These are phyloP conservation scores for Aphidius ervi DNA, from an alignment of 1,140 invertebrate genomes.

Conservation along the genomic window DNA sequence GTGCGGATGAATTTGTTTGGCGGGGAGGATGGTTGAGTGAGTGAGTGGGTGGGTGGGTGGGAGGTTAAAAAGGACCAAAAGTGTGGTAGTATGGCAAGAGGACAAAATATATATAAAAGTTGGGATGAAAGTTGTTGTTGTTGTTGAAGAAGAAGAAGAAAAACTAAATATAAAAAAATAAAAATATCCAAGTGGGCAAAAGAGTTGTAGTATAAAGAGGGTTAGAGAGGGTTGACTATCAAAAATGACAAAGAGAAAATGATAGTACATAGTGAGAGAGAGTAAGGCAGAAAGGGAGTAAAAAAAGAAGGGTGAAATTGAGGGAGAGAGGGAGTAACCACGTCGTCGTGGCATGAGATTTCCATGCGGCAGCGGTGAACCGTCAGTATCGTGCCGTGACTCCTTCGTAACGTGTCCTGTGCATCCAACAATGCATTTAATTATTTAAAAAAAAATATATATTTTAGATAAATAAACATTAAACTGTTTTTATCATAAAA, in stretches of 20 bases:
- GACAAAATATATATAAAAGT: no score
- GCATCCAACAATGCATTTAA: conserved; percentile 4
- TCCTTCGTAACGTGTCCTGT: conserved; percentile 37
- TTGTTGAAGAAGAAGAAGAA: no score
- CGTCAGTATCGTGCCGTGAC: conserved; percentile 46
- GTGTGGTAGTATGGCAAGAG: no score
- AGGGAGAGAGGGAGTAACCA: conserved; percentile 25
- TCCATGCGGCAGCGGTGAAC: conserved; percentile 35
- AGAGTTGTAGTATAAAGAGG: no score
- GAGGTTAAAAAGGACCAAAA: no score
- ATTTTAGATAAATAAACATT: not conserved
- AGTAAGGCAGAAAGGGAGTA: conserved; percentile 4
- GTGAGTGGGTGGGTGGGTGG: no score
- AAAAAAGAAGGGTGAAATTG: conserved; percentile 20
- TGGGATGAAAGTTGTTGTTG: no score
- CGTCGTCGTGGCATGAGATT: conserved; percentile 38
- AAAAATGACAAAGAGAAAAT: not conserved
- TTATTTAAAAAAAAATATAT: not conserved
- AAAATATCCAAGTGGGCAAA: no score
- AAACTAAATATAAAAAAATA: no score
- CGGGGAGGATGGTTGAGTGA: no score
- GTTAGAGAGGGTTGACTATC: not conserved
- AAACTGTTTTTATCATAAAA: no score
- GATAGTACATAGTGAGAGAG: not conserved
- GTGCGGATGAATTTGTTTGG: no score